Evolutionary conservation across 2,888 invertebrate genomes (phyloP), one percentile per base, ranked within the genome.

Genomic region (Clepsis dumicolana): DNA sequence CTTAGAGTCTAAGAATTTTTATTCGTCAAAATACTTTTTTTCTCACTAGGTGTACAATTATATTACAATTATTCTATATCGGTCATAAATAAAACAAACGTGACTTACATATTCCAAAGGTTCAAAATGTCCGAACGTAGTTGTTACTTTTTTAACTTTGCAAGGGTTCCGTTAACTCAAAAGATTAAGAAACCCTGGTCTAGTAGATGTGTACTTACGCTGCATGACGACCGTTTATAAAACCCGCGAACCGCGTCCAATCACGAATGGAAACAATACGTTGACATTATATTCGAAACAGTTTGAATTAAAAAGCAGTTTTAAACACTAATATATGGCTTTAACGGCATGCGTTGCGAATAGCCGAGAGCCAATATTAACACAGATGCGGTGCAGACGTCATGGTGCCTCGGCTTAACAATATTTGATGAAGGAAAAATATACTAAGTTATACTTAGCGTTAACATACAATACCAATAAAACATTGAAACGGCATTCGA

Each of bases 361-460:
- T 54, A 32, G 32, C 18, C 32, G 53, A 41, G 21, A 25, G 3
- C 24, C 10, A 53, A 53, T 52, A 53, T 65, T 53, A 65, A 54
- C 44, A 54, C 32, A 65, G 35, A 54, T 66, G 66, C 16, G 25
- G 32, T 21, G 32, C 14, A 48, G 41, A 44, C 65, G 56, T 35
- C 48, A 32, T 12, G 48, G 12, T 16, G 5, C 24, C 16, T 7
- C 21, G 38, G 14, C 14, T 12, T 24, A 24, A 56, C 35, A 57
- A 35, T 25, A 52, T 52, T 52, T 52, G 27, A 52, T n/a, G n/a
- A 27, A 52, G 25, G 24, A 27, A 18, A 48, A 52, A n/a, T 24
- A 14, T 52, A 52, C 16, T 0, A 24, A 24, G 18, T 44, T 18
- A 44, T 21, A 48, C 48, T 12, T 48, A 48, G 12, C 1, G 7